Percentiles rank a stretch among this genome's conserved stretches.
Evolutionary conservation across 37 sponge, comb jelly and placozoan genomes (phyloP).

Genomic region (Halisarca cf. caerulea): DNA sequence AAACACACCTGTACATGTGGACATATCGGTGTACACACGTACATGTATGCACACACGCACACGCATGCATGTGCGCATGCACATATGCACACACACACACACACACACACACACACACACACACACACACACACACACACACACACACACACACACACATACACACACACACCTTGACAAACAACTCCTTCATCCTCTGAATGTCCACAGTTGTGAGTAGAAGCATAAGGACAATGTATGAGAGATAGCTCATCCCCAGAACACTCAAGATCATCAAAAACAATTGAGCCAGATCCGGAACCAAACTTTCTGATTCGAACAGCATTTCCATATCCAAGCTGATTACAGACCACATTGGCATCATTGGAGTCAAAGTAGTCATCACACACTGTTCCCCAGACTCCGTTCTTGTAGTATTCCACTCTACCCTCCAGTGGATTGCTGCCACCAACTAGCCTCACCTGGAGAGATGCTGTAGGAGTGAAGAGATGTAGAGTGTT

Average conservation of each 20-base stretch:
- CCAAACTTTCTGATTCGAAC: background rate
- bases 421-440: conserved; percentile 16
- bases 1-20: too few relatives aligned
- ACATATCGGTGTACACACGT: too few relatives aligned
- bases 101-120: too few relatives aligned
- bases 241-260: conserved; percentile 15
- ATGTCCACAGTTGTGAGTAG: conserved; percentile 10
- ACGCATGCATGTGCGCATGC: too few relatives aligned
- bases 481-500: too few relatives aligned
- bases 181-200: conserved; percentile 14
- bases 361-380: conserved; percentile 1
- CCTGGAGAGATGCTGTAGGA: background rate
- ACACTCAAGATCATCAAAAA: conserved; percentile 21
- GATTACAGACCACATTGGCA: conserved; percentile 22
- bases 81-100: too few relatives aligned
- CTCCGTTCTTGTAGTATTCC: conserved; percentile 13
- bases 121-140: too few relatives aligned
- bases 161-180: conserved; percentile 12
- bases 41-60: too few relatives aligned
- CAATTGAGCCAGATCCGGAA: background rate
- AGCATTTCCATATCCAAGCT: conserved; percentile 21
- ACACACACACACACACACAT: too few relatives aligned
- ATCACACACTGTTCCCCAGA: conserved; percentile 13
- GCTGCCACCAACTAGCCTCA: conserved; percentile 16
- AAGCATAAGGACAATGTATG: background rate